Percentiles rank a stretch among this genome's conserved stretches.
Evolutionary conservation across 2,888 invertebrate species (phyloP).

Genomic region (Limnephilus lunatus): DNA sequence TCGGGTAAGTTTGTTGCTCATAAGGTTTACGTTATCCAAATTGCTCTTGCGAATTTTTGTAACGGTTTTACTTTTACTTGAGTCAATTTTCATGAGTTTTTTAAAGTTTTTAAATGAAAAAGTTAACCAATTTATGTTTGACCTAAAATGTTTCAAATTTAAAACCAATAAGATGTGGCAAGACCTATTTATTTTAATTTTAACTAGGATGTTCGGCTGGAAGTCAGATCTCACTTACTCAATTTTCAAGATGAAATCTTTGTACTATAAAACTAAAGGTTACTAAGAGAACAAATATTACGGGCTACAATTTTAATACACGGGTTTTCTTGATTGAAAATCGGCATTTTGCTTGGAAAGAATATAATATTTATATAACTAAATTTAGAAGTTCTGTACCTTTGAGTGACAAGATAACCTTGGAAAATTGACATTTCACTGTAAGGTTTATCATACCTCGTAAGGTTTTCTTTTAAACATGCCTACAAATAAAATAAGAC

Average conservation of each 20-base stretch:
- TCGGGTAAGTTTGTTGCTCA: not conserved
- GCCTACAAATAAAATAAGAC: too few species aligned
- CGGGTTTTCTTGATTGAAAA: too few species aligned
- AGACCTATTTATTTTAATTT: not conserved
- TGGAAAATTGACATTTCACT: too few species aligned
- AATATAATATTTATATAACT: too few species aligned
- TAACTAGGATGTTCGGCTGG: not conserved
- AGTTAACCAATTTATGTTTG: not conserved
- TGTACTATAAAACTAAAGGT: too few species aligned
- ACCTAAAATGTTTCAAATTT: not conserved
- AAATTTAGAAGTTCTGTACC: too few species aligned
- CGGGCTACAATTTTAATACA: too few species aligned
- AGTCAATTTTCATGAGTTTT: not conserved
- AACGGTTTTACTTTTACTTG: constrained; percentile 25
- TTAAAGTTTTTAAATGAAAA: not conserved
- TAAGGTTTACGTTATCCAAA: constrained; percentile 4
- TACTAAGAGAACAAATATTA: too few species aligned
- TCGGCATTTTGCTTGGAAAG: too few species aligned
- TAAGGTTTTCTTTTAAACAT: too few species aligned
- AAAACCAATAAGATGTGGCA: not conserved
- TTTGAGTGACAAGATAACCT: too few species aligned
- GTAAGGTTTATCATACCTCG: too few species aligned
- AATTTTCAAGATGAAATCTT: not conserved
- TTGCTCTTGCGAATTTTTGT: not conserved
- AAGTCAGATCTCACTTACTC: not conserved